These are phyloP conservation scores for Mormyrus proboscirostris DNA, from an alignment of 2,797 vertebrate genomes.

Conservation along the genomic window DNA sequence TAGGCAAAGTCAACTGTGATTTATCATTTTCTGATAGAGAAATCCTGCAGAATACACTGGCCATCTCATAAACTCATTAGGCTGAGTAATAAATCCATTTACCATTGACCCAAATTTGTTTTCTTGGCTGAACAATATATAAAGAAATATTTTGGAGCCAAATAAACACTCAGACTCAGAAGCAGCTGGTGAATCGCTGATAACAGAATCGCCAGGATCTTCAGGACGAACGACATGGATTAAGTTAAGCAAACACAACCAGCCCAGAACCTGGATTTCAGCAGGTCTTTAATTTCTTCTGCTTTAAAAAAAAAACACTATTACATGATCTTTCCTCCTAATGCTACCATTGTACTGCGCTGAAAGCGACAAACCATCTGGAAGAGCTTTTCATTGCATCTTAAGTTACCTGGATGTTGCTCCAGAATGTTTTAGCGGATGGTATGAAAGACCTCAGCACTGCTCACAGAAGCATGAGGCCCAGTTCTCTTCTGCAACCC, in stretches of 20 bases:
- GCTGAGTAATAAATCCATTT: conserved; percentile 7
- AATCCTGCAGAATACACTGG: not conserved
- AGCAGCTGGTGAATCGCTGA: not conserved
- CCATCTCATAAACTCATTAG: not conserved
- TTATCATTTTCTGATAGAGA: not conserved
- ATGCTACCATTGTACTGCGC: conserved; percentile 12
- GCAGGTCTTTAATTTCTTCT: not conserved
- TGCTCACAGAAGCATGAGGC: not conserved
- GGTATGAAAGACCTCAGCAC: not conserved
- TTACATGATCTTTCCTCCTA: conserved; percentile 1
- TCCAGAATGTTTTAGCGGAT: not conserved
- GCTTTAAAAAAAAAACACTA: not conserved
- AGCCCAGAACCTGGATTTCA: not conserved
- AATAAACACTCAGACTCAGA: not conserved
- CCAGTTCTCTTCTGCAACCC: not conserved
- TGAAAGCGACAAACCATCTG: conserved; percentile 11
- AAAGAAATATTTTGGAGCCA: not conserved
- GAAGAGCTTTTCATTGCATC: not conserved
- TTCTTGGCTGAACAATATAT: not conserved
- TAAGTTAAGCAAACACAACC: not conserved
- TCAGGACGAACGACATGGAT: not conserved
- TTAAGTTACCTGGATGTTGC: conserved; percentile 9
- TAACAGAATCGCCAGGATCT: not conserved
- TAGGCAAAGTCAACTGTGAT: not conserved
- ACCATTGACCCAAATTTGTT: not conserved